Evolutionary conservation across 2,888 invertebrate genomes (phyloP).

Genomic region (Pegoplata infirma): DNA sequence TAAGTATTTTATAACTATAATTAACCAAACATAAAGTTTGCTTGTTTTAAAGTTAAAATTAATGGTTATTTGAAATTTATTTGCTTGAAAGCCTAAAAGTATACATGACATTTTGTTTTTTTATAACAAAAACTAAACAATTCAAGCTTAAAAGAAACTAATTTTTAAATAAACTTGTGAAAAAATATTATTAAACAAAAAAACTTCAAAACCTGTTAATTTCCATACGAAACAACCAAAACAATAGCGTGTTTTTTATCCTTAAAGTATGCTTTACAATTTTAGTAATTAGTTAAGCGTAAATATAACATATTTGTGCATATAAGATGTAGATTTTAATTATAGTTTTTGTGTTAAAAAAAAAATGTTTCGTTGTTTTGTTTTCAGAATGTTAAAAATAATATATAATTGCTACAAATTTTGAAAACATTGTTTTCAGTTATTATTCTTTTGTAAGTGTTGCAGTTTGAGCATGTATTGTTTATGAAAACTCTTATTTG

Average conservation of each 20-base stretch:
- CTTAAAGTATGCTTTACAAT: constrained; percentile 12
- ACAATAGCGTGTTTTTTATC: not conserved
- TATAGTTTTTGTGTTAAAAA: not conserved
- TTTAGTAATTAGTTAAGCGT: constrained; percentile 42
- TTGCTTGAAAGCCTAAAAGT: constrained; percentile 5
- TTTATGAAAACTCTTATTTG: constrained; percentile 29
- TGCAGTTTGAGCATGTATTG: constrained; percentile 4
- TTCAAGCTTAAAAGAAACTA: not conserved
- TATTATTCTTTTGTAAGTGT: constrained; percentile 6
- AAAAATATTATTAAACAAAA: not conserved
- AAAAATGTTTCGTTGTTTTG: not conserved
- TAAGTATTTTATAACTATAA: too few species aligned
- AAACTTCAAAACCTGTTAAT: not conserved
- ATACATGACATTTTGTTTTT: constrained; percentile 13
- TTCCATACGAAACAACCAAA: not conserved
- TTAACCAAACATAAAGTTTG: too few species aligned
- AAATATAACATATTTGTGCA: constrained; percentile 30
- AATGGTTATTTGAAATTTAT: constrained; percentile 4
- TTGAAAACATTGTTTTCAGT: constrained; percentile 2
- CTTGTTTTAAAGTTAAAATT: too few species aligned
- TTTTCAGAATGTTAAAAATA: not conserved
- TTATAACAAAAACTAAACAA: not conserved
- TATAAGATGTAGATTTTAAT: not conserved
- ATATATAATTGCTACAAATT: not conserved
- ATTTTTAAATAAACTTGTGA: not conserved